Conservation (phyloP, 2,888 invertebrate genomes). For the Lumbricus terrestris region DNA sequence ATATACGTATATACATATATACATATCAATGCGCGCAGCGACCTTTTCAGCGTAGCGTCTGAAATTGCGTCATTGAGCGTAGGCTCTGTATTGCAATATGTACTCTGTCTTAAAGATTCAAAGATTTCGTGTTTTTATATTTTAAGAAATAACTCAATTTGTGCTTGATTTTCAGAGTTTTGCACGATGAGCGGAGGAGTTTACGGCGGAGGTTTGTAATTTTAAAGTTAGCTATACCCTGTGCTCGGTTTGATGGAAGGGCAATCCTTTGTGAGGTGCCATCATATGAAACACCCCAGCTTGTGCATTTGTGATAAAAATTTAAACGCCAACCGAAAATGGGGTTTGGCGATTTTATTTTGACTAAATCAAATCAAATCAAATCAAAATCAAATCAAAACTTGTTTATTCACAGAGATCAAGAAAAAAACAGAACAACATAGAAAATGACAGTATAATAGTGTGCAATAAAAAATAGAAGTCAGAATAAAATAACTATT, state of each 20-base stretch:
- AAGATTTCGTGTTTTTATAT: background rate
- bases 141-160: background rate
- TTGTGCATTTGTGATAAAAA: background rate
- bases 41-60: too few species aligned
- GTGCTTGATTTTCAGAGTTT: background rate
- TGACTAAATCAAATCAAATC: too few species aligned
- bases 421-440: too few species aligned
- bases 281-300: background rate
- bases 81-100: background rate
- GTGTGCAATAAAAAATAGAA: too few species aligned
- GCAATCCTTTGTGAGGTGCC: background rate
- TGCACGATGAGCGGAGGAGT: slow-evolving; percentile 39
- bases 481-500: too few species aligned
- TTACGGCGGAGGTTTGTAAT: slow-evolving; percentile 36
- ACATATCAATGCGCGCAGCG: too few species aligned
- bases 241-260: background rate
- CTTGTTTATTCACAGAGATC: too few species aligned
- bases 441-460: too few species aligned
- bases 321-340: background rate
- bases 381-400: too few species aligned
- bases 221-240: background rate
- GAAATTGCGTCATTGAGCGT: too few species aligned
- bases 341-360: background rate
- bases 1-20: too few species aligned
- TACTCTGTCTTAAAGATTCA: background rate